Percentiles rank a stretch among this genome's conserved stretches.
Evolutionary conservation across 2,113 vertebrate genomes (phyloP).

Genomic region (Solenodon paradoxus): DNA sequence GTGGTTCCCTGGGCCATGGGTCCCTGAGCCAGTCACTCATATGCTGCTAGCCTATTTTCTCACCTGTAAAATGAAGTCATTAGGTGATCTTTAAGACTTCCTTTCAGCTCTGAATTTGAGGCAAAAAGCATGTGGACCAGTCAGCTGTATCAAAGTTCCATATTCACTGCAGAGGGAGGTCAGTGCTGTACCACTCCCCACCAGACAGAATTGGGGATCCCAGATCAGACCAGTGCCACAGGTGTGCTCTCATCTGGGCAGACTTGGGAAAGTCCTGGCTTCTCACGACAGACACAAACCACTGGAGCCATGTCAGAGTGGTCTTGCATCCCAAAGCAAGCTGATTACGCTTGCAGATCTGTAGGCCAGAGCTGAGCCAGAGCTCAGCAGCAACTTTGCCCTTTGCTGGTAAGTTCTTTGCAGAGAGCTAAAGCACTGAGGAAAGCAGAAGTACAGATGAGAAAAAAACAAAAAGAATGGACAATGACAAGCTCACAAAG

Average conservation of each 20-base stretch:
- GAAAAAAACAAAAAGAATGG: neutral
- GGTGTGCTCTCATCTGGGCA: neutral
- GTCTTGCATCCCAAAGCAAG: neutral
- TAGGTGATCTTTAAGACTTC: neutral
- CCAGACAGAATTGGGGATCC: neutral
- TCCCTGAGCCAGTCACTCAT: neutral
- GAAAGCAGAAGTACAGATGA: neutral
- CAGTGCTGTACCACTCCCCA: neutral
- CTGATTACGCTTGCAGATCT: neutral
- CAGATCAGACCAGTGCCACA: neutral
- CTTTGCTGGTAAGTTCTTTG: neutral
- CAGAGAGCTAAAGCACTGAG: neutral
- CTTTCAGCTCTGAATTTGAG: neutral
- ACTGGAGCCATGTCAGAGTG: neutral
- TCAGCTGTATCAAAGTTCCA: neutral
- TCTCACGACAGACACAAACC: neutral
- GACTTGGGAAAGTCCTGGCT: neutral
- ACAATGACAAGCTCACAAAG: neutral
- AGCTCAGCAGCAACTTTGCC: neutral
- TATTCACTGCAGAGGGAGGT: neutral
- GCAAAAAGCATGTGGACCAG: neutral
- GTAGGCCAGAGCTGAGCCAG: neutral
- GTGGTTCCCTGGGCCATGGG: neutral
- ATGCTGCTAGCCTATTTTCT: neutral
- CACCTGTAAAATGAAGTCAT: neutral